These are phyloP conservation scores for Nomia melanderi DNA, from an alignment of 1,140 invertebrate genomes.

Conservation along the genomic window DNA sequence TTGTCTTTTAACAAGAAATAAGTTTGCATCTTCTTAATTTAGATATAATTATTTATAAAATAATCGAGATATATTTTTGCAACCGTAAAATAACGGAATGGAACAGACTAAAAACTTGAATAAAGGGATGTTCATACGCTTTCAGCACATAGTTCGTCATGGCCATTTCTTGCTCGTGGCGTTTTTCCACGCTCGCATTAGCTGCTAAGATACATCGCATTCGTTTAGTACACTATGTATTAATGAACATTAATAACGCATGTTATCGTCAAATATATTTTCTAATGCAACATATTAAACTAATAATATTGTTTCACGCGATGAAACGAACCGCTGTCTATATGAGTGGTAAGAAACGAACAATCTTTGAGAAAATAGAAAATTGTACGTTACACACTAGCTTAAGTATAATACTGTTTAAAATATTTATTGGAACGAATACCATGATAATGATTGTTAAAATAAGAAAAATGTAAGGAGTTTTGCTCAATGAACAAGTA, in stretches of 20 bases:
- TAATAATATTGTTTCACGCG: not conserved
- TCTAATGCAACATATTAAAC: not conserved
- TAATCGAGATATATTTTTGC: no score
- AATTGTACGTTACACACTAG: not conserved
- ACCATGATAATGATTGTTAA: no score
- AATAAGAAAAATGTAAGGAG: no score
- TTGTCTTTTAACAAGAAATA: no score
- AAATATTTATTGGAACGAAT: no score
- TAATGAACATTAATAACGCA: conserved; percentile 12
- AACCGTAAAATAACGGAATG: no score
- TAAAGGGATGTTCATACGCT: conserved; percentile 74
- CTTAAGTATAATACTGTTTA: not conserved
- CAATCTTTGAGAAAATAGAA: not conserved
- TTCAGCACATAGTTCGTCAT: conserved; percentile 77
- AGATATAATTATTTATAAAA: no score
- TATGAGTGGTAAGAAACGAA: not conserved
- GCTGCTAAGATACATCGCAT: not conserved
- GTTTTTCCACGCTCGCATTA: conserved; percentile 20
- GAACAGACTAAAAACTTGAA: conserved; percentile 27
- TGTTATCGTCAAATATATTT: not conserved
- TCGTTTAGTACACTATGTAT: not conserved
- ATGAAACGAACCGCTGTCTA: not conserved
- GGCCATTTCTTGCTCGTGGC: conserved; percentile 64
- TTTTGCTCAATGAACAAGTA: no score
- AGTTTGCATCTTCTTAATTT: no score